A percentile compares a stretch with the other conserved stretches of the same genome.
These are phyloP conservation scores for Sesia bembeciformis DNA, from an alignment of 2,888 invertebrate genomes.

Conservation along the genomic window DNA sequence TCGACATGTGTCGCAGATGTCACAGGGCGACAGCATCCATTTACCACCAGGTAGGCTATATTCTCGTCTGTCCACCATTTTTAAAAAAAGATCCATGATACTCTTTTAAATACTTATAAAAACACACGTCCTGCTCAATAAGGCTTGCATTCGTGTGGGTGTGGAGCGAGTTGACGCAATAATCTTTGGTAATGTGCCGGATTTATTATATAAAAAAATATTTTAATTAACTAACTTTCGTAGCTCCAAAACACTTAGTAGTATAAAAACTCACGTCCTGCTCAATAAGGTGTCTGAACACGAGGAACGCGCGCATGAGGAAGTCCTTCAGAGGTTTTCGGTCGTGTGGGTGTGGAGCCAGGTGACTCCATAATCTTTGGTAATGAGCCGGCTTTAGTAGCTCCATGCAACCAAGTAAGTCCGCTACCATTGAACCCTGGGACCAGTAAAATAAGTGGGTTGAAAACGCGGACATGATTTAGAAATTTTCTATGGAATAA, in stretches of 20 bases:
- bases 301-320: conserved; percentile 85
- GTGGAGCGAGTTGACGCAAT: no score
- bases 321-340: conserved; percentile 90
- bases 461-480: background rate
- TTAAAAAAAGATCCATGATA: no score
- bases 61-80: no score
- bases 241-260: background rate
- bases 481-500: background rate
- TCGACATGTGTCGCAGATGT: no score
- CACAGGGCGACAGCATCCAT: no score
- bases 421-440: conserved; percentile 89
- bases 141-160: no score
- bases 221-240: background rate
- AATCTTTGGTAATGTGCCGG: no score
- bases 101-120: no score
- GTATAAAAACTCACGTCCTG: conserved; percentile 71
- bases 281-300: conserved; percentile 85
- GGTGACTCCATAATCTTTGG: conserved; percentile 88
- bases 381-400: conserved; percentile 92
- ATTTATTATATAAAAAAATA: no score
- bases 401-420: conserved; percentile 88
- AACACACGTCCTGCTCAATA: no score
- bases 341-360: conserved; percentile 79
- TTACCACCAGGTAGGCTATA: no score
- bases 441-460: conserved; percentile 1